Base-by-base conservation (phyloP, 1,140 invertebrate genomes). In the Ylistrum balloti region DNA sequence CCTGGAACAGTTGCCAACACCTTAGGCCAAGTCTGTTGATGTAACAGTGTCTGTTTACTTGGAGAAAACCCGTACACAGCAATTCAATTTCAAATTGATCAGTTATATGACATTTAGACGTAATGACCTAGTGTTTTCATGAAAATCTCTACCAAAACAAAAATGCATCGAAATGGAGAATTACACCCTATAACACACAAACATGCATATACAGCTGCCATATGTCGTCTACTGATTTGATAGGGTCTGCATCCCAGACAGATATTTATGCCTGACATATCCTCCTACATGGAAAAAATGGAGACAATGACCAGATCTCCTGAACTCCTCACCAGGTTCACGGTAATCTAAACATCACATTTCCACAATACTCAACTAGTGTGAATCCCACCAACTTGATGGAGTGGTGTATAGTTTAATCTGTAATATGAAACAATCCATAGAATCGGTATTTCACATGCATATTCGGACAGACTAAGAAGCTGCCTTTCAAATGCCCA, bases 81-180 rank as follows among this genome's bases (percentile, higher is more conserved):
- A 74, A 74, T 28, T 74, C 56, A 74, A 74, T 74, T 74, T 74
- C 22, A 74, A n/a, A 74, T 74, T 74, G 56, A 28, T 74, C 56
- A 5, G 56, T 74, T 28, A 74, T 74, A 74, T 28, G n/a, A 74
- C 56, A 74, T 74, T 74, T 28, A 11, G 56, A 74, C 56, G 22
- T 28, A 74, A 74, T 74, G 56, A 74, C 22, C 56, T n/a, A 74
- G 17, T 74, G 56, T 28, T 45, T 74, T n/a, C 56, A 74, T 1
- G 56, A 74, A n/a, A 74, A 74, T 74, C 56, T 74, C 56, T 74
- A 48, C 45, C 56, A 74, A 9, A 74, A 74, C 56, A 74, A 28
- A 28, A 74, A 74, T 74, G 56, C 56, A 74, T 74, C n/a, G 56
- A 74, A 74, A 74, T 74, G 56, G 56, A 74, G 28, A 74, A 74